Evolutionary conservation across 1,140 invertebrate genomes (phyloP).

Genomic region (Leptinotarsa undecemlineata): DNA sequence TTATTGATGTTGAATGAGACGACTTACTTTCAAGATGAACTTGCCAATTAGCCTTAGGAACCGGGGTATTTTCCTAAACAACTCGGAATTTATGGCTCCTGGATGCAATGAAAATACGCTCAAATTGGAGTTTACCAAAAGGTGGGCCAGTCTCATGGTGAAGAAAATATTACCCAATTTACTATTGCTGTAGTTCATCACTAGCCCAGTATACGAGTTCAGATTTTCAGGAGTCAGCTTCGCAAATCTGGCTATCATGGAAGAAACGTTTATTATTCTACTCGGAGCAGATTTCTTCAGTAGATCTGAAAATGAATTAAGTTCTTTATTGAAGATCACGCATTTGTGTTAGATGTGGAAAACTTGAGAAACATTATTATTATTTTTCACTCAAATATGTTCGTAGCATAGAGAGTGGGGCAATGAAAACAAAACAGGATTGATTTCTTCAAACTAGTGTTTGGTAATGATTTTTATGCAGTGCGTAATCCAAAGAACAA

Average conservation of each 20-base stretch:
- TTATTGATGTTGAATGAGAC: too few species aligned
- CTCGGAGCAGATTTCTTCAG: slow-evolving; percentile 62
- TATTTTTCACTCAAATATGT: too few species aligned
- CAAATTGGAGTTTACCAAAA: slow-evolving; percentile 59
- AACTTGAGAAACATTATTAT: too few species aligned
- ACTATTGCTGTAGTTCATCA: slow-evolving; percentile 63
- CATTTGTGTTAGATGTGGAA: too few species aligned
- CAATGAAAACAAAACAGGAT: too few species aligned
- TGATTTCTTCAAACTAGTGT: too few species aligned
- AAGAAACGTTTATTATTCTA: slow-evolving; percentile 68
- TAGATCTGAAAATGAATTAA: slow-evolving; percentile 45
- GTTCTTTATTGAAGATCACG: too few species aligned
- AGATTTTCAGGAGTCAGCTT: slow-evolving; percentile 68
- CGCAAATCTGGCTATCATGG: slow-evolving; percentile 64
- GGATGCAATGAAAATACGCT: slow-evolving; percentile 50
- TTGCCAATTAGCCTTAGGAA: too few species aligned
- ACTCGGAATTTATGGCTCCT: slow-evolving; percentile 50
- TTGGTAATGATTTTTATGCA: too few species aligned
- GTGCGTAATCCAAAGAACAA: too few species aligned
- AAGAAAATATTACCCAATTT: slow-evolving; percentile 75
- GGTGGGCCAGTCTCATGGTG: slow-evolving; percentile 62
- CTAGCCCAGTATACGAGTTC: slow-evolving; percentile 47
- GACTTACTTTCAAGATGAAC: too few species aligned
- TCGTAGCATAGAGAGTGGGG: too few species aligned
- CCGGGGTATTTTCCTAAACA: slow-evolving; percentile 29